A percentile compares a stretch with the other conserved stretches of the same genome.
Evolutionary conservation across 30 jellyfish, hydroid and myxozoan genomes (phyloP).

Genomic region (Turritopsis dohrnii): DNA sequence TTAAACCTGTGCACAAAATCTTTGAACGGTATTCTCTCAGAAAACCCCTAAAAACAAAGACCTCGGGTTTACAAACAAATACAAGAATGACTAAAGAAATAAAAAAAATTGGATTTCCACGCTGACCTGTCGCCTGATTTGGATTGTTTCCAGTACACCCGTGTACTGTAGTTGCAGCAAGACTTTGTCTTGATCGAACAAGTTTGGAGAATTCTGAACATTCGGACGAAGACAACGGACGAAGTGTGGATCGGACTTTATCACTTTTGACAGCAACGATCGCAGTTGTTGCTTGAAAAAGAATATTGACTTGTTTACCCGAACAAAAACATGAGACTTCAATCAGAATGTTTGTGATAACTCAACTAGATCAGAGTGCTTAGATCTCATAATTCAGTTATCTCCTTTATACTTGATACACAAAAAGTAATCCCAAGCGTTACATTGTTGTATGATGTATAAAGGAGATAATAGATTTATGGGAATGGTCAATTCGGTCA

Average conservation of each 20-base stretch:
- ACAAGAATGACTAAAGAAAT: neutral
- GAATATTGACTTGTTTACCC: neutral
- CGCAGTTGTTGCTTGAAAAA: conserved; percentile 75
- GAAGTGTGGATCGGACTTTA: conserved; percentile 84
- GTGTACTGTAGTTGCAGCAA: conserved; percentile 78
- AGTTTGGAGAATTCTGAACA: conserved; percentile 51
- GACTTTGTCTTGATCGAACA: conserved; percentile 69
- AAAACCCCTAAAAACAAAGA: conserved; percentile 58
- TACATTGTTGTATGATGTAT: too few species aligned
- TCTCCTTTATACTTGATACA: too few species aligned
- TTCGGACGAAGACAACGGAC: conserved; percentile 98
- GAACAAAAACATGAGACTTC: too few species aligned
- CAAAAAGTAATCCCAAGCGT: too few species aligned
- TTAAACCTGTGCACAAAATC: conserved; percentile 70
- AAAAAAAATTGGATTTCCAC: neutral
- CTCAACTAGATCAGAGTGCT: too few species aligned
- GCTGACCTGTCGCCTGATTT: conserved; percentile 74
- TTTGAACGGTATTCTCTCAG: conserved; percentile 73
- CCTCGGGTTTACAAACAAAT: neutral
- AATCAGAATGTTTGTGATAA: too few species aligned
- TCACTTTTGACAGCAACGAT: conserved; percentile 82
- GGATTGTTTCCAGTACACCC: conserved; percentile 95
- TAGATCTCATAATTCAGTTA: too few species aligned
- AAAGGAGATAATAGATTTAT: too few species aligned
- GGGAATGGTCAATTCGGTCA: too few species aligned